A percentile compares a stretch with the other conserved stretches of the same genome.
These are phyloP conservation scores for Pogonomyrmex californicus DNA, from an alignment of 1,140 invertebrate species.

Conservation along the genomic window DNA sequence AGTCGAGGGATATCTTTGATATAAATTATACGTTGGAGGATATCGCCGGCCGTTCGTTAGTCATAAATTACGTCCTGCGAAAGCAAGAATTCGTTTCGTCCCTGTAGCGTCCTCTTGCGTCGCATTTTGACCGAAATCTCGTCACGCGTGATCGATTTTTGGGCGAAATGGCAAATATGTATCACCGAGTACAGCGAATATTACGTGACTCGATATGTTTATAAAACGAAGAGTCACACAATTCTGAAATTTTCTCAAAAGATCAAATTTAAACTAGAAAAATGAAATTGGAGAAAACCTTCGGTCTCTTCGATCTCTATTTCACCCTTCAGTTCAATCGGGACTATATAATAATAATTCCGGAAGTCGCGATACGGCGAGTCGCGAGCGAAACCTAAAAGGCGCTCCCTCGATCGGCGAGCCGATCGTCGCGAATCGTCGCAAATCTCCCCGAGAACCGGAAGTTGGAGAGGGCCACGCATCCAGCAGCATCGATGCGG, in stretches of 20 bases:
- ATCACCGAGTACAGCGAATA: neutral
- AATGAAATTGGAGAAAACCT: neutral
- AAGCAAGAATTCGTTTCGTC: constrained; percentile 43
- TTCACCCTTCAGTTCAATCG: neutral
- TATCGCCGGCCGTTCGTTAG: constrained; percentile 69
- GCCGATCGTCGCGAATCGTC: constrained; percentile 34
- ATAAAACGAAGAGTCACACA: neutral
- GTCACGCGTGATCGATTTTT: constrained; percentile 9
- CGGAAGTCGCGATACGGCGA: constrained; percentile 44
- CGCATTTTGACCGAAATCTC: neutral
- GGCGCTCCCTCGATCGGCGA: constrained; percentile 28
- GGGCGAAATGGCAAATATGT: neutral
- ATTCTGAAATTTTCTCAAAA: neutral
- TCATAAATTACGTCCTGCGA: constrained; percentile 61
- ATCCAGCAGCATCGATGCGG: constrained; percentile 6
- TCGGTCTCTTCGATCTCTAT: no score
- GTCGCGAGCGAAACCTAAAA: constrained; percentile 50
- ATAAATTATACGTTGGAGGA: constrained; percentile 72
- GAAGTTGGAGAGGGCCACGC: constrained; percentile 20
- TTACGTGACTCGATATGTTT: neutral
- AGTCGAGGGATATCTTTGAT: constrained; percentile 69
- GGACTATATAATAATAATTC: constrained; percentile 58
- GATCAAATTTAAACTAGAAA: neutral
- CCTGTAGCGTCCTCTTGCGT: neutral
- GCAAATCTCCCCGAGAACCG: constrained; percentile 63